Percentiles rank a stretch among this genome's conserved stretches.
Conservation (phyloP, 2,113 vertebrate species). For the Onychostoma macrolepis region DNA sequence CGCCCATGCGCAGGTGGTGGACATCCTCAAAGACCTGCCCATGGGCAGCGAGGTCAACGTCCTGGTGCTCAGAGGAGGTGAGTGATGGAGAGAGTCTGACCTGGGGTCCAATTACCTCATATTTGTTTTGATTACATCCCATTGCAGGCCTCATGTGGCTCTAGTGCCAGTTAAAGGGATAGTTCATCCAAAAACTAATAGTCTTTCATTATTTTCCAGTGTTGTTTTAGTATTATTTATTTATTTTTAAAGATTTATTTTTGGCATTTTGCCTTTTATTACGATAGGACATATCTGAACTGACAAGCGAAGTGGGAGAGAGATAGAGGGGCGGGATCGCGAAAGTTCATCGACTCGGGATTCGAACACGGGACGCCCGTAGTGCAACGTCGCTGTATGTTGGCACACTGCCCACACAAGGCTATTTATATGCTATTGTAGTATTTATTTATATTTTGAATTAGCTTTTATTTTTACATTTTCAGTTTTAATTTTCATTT, state of each 20-base stretch:
- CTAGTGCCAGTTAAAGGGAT: neutral
- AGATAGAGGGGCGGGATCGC: no score
- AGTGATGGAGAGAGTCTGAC: conserved; percentile 30
- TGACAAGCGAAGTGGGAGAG: no score
- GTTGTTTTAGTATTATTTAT: neutral
- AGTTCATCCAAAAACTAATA: neutral
- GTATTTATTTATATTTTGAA: neutral
- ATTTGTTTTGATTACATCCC: neutral
- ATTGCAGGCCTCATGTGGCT: neutral
- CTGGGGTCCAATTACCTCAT: neutral
- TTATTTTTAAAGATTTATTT: neutral
- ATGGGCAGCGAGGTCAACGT: conserved; percentile 91
- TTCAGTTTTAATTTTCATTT: neutral
- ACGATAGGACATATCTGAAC: no score
- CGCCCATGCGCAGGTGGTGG: conserved; percentile 94
- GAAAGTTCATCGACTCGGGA: no score
- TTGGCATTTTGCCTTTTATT: no score
- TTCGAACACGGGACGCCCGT: no score
- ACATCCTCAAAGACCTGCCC: conserved; percentile 96
- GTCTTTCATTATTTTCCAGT: neutral
- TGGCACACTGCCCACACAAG: no score
- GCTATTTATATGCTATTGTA: neutral
- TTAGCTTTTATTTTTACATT: neutral
- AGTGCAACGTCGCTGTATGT: no score
- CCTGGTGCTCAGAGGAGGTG: conserved; percentile 94